A percentile compares a stretch with the other conserved stretches of the same genome.
phyloP scores from a whole-genome alignment of 2,797 vertebrate genomes.

The Falco rusticolus region DNA sequence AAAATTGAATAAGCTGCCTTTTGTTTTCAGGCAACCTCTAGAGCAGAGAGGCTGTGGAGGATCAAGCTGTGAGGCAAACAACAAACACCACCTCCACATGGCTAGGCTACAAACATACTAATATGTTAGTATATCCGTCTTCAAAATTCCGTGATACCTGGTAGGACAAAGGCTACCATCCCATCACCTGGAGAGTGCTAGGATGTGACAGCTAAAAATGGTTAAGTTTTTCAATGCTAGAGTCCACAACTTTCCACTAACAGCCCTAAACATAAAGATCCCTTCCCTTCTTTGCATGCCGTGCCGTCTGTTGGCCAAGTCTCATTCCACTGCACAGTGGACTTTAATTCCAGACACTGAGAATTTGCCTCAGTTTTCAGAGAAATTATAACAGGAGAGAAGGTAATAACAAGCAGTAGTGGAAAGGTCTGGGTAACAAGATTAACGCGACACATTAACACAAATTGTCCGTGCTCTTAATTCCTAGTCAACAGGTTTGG shows the following conservation, averaged over 20 bases:
- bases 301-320: not conserved
- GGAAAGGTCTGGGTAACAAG: not conserved
- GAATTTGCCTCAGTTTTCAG: not conserved
- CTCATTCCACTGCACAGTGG: not conserved
- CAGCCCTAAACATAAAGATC: not conserved
- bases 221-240: not conserved
- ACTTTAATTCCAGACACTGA: not conserved
- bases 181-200: not conserved
- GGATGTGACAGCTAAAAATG: not conserved
- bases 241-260: not conserved
- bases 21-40: slow-evolving; percentile 1
- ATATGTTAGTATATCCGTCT: not conserved
- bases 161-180: not conserved
- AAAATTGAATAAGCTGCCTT: slow-evolving; percentile 25
- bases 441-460: not conserved
- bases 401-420: not conserved
- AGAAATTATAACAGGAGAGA: not conserved
- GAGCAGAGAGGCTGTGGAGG: not conserved
- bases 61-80: slow-evolving; percentile 6
- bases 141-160: not conserved
- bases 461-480: not conserved
- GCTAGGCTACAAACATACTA: not conserved
- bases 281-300: not conserved
- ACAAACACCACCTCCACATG: not conserved
- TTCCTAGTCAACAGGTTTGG: not conserved